These are phyloP conservation scores for Agrilus mali DNA, from an alignment of 2,888 invertebrate species.

Conservation along the genomic window DNA sequence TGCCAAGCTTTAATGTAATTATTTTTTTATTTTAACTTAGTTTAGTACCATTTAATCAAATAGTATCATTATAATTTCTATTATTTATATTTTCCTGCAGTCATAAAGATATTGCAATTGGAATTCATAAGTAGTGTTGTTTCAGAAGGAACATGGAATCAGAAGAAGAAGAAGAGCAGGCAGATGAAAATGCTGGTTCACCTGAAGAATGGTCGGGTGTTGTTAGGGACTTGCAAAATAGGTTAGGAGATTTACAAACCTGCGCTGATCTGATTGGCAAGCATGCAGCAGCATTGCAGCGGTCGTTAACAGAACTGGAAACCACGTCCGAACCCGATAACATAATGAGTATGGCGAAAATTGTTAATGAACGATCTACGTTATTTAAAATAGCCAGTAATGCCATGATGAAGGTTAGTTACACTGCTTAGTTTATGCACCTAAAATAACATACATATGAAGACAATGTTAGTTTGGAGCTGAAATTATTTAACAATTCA, in stretches of 20 bases:
- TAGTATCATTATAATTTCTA: no score
- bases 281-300: slow-evolving; percentile 74
- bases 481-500: no score
- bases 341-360: slow-evolving; percentile 65
- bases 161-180: slow-evolving; percentile 51
- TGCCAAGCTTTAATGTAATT: no score
- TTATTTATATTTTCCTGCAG: neutral
- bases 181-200: slow-evolving; percentile 38
- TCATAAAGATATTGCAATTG: neutral
- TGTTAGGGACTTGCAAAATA: slow-evolving; percentile 59
- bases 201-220: slow-evolving; percentile 46
- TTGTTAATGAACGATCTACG: slow-evolving; percentile 85
- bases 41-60: no score
- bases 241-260: slow-evolving; percentile 81
- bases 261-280: slow-evolving; percentile 85
- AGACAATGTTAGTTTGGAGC: neutral
- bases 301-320: slow-evolving; percentile 68
- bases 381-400: slow-evolving; percentile 92
- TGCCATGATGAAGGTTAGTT: slow-evolving; percentile 88
- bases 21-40: no score
- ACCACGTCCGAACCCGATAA: slow-evolving; percentile 34
- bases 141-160: slow-evolving; percentile 54
- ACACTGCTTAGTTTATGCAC: neutral
- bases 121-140: neutral
- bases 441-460: neutral